phyloP scores from a whole-genome alignment of 2,797 vertebrate species.

The Antrozous pallidus region DNA sequence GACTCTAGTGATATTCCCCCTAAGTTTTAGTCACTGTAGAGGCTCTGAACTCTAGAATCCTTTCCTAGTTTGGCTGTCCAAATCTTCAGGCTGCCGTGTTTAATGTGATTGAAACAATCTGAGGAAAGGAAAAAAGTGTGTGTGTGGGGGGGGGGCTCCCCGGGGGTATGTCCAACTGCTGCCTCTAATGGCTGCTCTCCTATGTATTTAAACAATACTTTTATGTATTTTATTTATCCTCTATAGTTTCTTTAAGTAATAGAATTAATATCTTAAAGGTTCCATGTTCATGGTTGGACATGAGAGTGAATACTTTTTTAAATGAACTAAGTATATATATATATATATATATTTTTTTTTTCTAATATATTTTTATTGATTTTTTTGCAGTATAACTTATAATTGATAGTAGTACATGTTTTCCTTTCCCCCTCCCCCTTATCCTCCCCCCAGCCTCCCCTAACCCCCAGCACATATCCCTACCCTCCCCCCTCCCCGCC shows the following conservation, averaged over 20 bases:
- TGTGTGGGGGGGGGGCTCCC: fast-evolving
- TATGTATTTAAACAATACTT: not conserved
- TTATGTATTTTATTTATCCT: not conserved
- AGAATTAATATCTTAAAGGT: not conserved
- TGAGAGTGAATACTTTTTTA: not conserved
- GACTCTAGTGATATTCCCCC: not conserved
- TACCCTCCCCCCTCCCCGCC: too few relatives aligned
- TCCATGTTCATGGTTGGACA: not conserved
- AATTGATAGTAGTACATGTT: too few relatives aligned
- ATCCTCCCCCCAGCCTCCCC: too few relatives aligned
- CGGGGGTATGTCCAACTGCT: not conserved
- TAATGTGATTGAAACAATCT: not conserved
- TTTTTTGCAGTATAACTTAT: too few relatives aligned
- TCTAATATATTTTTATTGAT: too few relatives aligned
- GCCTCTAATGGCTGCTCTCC: not conserved
- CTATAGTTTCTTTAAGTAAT: not conserved
- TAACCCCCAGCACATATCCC: too few relatives aligned
- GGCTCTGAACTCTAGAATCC: not conserved
- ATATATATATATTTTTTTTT: too few relatives aligned
- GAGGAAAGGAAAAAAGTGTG: not conserved
- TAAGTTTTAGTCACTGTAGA: not conserved
- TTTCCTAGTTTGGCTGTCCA: not conserved
- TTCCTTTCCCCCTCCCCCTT: too few relatives aligned
- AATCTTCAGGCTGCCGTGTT: not conserved
- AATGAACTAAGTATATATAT: too few relatives aligned